Base-by-base conservation (phyloP, 2,888 invertebrate species). In the Julus scanicus region DNA sequence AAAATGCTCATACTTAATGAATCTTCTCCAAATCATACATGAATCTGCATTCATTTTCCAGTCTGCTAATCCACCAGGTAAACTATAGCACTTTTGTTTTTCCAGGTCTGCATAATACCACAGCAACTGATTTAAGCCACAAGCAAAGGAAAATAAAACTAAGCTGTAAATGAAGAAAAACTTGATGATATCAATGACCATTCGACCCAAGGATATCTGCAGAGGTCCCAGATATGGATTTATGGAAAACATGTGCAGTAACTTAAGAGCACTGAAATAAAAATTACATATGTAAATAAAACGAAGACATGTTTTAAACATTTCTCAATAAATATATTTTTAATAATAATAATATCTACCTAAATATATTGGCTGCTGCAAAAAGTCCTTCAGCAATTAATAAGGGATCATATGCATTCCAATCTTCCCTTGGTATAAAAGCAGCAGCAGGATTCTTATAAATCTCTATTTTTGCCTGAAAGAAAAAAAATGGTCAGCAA, bases 341-440 rank as follows among this genome's bases (percentile, higher is more conserved):
- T 37, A 20, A 15, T 6, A 57, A 0, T 13, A 53, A 53, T 37
- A n/a, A 8, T 13, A 63, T 88, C 90, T 90, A 95, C 95, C 96
- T 96, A 92, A 97, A 97, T 89, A 99, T 95, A 93, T 98, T 99
- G 87, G 98, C 98, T 0, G 97, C 98, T 13, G 98, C 98, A 92
- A 98, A 98, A 87, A 98, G 93, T 53, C 97, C 97, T 91, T 98
- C 97, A 8, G 97, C 96, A 49, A 99, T 96, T 9, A 99, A 93
- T 91, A 98, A 97, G 0, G 98, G 98, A 92, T 98, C 98, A 91
- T 96, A 98, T 8, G 96, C 96, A 90, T 97, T 94, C 98, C 98
- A 99, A 88, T 96, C 93, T 90, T 97, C 97, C 44, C 98, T 94
- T 0, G 96, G 95, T 48, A 96, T 95, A 91, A 94, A 95, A 39